A percentile compares a stretch with the other conserved stretches of the same genome.
Evolutionary conservation across 2,888 invertebrate genomes (phyloP).

Genomic region (Arenicola marina): DNA sequence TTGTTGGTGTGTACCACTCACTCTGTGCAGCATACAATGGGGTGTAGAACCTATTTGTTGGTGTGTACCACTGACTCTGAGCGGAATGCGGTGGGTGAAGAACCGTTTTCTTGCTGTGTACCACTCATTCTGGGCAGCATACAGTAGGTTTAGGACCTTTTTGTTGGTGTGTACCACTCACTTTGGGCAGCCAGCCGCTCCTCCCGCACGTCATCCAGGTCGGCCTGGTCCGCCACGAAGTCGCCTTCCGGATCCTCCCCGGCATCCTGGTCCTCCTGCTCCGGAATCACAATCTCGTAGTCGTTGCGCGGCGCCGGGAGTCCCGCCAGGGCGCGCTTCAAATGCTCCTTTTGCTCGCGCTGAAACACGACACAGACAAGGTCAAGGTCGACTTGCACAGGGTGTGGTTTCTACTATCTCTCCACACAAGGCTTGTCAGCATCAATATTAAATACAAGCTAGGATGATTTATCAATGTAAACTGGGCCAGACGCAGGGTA

Average conservation of each 20-base stretch:
- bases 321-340: slow-evolving; percentile 74
- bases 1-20: too few relatives aligned
- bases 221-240: slow-evolving; percentile 73
- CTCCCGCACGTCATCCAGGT: slow-evolving; percentile 68
- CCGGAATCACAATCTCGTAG: slow-evolving; percentile 97
- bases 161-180: slow-evolving; percentile 1
- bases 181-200: slow-evolving; percentile 12
- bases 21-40: too few relatives aligned
- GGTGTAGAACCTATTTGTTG: too few relatives aligned
- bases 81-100: too few relatives aligned
- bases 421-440: too few relatives aligned
- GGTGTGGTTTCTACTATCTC: too few relatives aligned
- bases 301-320: slow-evolving; percentile 94
- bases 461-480: too few relatives aligned
- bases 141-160: not conserved
- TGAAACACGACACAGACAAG: slow-evolving; percentile 6
- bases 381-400: too few relatives aligned
- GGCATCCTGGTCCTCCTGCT: slow-evolving; percentile 64
- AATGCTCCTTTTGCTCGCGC: slow-evolving; percentile 18
- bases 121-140: not conserved
- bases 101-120: too few relatives aligned
- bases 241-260: slow-evolving; percentile 58
- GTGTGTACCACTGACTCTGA: not conserved
- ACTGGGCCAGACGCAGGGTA: too few relatives aligned
- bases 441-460: too few relatives aligned